Evolutionary conservation across 2,888 invertebrate species (phyloP).

Genomic region (Hoplodrina ambigua): DNA sequence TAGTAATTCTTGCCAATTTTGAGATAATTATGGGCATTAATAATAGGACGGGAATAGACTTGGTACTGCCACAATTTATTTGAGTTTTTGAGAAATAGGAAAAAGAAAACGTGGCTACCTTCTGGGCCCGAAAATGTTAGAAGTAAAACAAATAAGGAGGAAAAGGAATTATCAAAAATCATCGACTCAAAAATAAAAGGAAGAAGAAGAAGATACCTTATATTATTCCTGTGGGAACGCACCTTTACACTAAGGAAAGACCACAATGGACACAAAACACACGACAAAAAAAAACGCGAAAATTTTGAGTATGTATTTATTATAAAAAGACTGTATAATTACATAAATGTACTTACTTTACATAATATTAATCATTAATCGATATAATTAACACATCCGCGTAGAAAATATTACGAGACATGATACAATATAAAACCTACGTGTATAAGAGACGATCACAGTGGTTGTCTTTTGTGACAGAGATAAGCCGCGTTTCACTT

Average conservation of each 20-base stretch:
- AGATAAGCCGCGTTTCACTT: conserved; percentile 52
- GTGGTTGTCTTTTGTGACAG: conserved; percentile 26
- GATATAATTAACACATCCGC: conserved; percentile 47
- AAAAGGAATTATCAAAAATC: no score
- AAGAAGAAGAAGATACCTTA: no score
- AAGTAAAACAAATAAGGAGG: no score
- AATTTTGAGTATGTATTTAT: conserved; percentile 45
- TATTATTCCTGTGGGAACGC: no score
- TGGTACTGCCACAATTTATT: no score
- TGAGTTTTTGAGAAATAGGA: no score
- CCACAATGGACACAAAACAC: neutral
- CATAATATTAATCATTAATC: conserved; percentile 19
- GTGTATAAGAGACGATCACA: conserved; percentile 61
- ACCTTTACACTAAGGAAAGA: neutral
- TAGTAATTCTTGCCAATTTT: no score
- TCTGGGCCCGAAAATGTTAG: no score
- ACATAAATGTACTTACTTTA: conserved; percentile 40
- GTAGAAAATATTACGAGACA: conserved; percentile 51
- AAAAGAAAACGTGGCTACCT: no score
- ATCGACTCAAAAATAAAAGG: no score
- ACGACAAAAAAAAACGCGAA: neutral
- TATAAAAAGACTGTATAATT: conserved; percentile 56
- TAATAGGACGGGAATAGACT: no score
- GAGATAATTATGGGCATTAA: no score
- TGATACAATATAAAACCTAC: conserved; percentile 51